Base-by-base conservation (phyloP, 2,888 invertebrate species). In the Julus scandinavius region DNA sequence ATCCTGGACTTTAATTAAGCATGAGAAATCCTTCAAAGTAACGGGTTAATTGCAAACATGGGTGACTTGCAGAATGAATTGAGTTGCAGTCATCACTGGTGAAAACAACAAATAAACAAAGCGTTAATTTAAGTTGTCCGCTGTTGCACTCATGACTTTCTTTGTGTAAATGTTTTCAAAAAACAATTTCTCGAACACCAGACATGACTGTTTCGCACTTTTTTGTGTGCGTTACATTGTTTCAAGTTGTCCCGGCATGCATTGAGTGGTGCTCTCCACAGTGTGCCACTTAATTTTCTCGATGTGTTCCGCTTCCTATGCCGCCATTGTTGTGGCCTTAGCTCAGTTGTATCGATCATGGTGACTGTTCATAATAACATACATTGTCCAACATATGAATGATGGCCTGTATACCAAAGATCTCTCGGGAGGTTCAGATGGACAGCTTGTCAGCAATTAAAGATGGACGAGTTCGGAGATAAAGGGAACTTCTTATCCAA, bases 401-500 rank as follows among this genome's bases (percentile, higher is more conserved):
- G 80, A 80, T 80, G 80, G 80, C 80, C 80, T 80, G 38, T 80
- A 29, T 80, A 80, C 80, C 38, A 20, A 80, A 80, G 80, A 80
- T 80, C 80, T 80, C 80, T 38, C 9, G 80, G 80, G 80, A 80
- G 80, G 80, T 80, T 80, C 13, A 38, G 80, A 80, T 13, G 80
- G 80, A 80, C 80, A 80, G 80, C 80, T 80, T 80, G 80, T 80
- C 80, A 80, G 80, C 80, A 80, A 80, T 80, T 80, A 80, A 80
- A 80, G 80, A 80, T 80, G 80, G 80, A 80, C 80, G 80, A 80
- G 80, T 20, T 80, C 1, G 1, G 7, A 80, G 80, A 80, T 80
- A 80, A 80, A 80, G 80, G 63, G 38, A 80, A 38, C 80, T 38
- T 80, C 80, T 80, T 38, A 38, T 80, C 80, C 80, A 38, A 80